A percentile compares a stretch with the other conserved stretches of the same genome.
Conservation (phyloP, 2,797 vertebrate genomes). For the Leucoraja ocellata region DNA sequence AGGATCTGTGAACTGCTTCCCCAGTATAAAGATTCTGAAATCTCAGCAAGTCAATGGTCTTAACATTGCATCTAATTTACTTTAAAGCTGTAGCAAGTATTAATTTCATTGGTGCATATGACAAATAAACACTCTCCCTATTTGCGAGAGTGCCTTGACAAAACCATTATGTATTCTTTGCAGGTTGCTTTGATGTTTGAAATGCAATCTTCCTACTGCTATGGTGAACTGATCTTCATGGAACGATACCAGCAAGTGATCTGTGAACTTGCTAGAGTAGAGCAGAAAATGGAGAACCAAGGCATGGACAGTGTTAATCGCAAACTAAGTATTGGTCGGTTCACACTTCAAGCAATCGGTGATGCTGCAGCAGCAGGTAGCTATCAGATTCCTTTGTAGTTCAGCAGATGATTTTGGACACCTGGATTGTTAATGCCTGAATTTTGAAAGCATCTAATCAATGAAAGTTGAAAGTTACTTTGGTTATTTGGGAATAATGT, state of each 20-base stretch:
- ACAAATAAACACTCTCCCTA: too few relatives aligned
- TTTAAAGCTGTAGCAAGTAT: too few relatives aligned
- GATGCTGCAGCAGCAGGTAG: conserved; percentile 89
- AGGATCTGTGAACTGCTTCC: too few relatives aligned
- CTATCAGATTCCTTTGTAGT: not conserved
- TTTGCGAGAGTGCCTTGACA: not conserved
- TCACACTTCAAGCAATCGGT: conserved; percentile 86
- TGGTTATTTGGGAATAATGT: not conserved
- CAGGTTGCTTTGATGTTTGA: conserved; percentile 84
- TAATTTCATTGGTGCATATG: too few relatives aligned
- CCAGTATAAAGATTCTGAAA: too few relatives aligned
- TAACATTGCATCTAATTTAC: too few relatives aligned
- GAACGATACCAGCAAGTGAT: conserved; percentile 82
- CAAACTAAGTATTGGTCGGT: conserved; percentile 69
- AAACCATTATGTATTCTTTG: conserved; percentile 24
- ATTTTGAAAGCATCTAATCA: not conserved
- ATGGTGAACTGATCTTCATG: conserved; percentile 83
- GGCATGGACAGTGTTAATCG: conserved; percentile 63
- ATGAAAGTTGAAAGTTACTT: not conserved
- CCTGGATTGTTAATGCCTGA: not conserved
- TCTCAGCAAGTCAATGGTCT: too few relatives aligned
- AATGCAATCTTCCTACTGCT: conserved; percentile 67
- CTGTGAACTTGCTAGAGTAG: conserved; percentile 73
- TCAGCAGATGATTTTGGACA: not conserved
- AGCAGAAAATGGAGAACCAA: conserved; percentile 85